These are phyloP conservation scores for Pristionchus entomophagus DNA, from an alignment of 2,888 invertebrate genomes.

Conservation along the genomic window DNA sequence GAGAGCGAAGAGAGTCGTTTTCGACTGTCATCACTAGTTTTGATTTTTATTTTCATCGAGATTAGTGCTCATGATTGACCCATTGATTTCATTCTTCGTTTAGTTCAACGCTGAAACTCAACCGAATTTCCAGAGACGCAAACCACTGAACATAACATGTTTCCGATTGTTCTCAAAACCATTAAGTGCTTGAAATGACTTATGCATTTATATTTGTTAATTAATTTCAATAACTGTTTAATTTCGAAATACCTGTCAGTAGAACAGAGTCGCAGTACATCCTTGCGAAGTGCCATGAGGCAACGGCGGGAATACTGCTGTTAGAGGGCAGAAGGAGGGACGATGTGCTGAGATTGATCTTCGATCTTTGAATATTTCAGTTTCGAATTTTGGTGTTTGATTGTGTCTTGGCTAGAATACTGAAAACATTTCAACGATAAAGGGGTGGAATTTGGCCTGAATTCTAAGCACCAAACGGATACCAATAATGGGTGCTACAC, in stretches of 20 bases:
- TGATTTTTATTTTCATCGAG: no score
- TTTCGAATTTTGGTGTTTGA: not conserved
- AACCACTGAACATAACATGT: no score
- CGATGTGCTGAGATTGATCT: not conserved
- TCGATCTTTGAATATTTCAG: not conserved
- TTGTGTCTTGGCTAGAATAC: not conserved
- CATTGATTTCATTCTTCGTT: not conserved
- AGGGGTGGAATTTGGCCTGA: no score
- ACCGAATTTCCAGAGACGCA: no score
- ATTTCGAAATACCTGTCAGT: not conserved
- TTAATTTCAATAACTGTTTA: not conserved
- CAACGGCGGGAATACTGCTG: not conserved
- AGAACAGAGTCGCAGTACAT: conserved; percentile 29
- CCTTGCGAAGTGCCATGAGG: not conserved
- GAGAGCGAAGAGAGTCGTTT: not conserved
- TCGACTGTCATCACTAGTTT: not conserved
- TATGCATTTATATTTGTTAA: not conserved
- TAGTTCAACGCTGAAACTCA: not conserved
- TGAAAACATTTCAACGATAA: not conserved
- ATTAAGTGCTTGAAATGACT: no score
- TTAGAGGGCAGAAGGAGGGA: not conserved
- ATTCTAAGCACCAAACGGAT: no score
- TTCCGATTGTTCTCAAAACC: no score
- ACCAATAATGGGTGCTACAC: no score
- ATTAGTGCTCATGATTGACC: not conserved